Conservation (phyloP, 2,113 vertebrate species). For the Microtus pennsylvanicus region DNA sequence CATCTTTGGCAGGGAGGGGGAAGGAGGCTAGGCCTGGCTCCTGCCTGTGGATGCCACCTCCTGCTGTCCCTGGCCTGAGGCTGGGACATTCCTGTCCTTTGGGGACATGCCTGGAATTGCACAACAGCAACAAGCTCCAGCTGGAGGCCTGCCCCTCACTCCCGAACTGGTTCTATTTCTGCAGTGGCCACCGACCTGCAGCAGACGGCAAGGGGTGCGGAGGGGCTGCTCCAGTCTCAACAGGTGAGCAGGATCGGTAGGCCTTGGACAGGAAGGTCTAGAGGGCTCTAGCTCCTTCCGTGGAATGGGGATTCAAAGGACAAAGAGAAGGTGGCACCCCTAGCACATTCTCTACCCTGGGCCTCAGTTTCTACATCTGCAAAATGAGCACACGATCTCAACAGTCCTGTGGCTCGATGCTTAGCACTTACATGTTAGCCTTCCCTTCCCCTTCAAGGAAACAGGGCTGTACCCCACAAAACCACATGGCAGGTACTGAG, state of each 20-base stretch:
- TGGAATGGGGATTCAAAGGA: neutral
- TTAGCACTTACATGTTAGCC: neutral
- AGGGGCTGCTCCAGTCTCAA: neutral
- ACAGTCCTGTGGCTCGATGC: neutral
- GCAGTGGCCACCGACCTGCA: neutral
- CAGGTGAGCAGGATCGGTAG: conserved; percentile 55
- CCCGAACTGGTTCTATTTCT: conserved; percentile 1
- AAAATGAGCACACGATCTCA: neutral
- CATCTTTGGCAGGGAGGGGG: conserved; percentile 82
- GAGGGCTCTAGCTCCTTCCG: neutral
- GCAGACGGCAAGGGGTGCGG: fast-evolving
- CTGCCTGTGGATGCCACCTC: neutral
- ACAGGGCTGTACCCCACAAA: neutral
- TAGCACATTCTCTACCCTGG: neutral
- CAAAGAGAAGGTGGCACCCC: neutral
- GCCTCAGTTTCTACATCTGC: neutral
- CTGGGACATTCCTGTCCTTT: conserved; percentile 67
- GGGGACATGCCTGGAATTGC: neutral
- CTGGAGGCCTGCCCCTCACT: neutral
- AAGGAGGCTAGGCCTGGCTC: conserved; percentile 76
- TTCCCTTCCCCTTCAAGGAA: neutral
- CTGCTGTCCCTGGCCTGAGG: conserved; percentile 52
- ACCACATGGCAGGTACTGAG: neutral
- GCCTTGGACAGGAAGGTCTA: neutral
- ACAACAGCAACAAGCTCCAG: neutral